Base-by-base conservation (phyloP, 1,140 invertebrate species). In the Phenacoccus solenopsis region DNA sequence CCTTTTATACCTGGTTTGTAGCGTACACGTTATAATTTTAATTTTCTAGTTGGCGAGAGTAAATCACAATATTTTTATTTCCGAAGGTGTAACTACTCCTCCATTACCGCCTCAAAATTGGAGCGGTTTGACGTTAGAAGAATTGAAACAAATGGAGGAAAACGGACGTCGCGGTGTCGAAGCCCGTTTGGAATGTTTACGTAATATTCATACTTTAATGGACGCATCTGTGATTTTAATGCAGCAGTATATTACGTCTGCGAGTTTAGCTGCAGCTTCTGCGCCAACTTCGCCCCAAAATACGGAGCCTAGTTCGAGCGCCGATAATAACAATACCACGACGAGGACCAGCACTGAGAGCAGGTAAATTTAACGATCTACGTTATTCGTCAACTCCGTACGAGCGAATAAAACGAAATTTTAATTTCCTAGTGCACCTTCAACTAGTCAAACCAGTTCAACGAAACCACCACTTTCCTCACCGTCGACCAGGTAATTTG, bases 151-250 rank as follows among this genome's bases (percentile, higher is more conserved):
- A 24, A 88, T 98, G 88, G 97, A 98, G 79, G 93, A 94, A 27
- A 86, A 85, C 25, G 86, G 94, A 74, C 82, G 95, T 73, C 83
- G 87, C 75, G 88, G 93, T 74, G 84, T 98, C 27, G 94, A 98
- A 78, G 93, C 94, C 5, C 83, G 97, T 70, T 87, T 99, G 69
- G 86, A 88, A 78, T 87, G 89, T 76, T 80, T 97, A 25, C 81
- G 86, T 59, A 93, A 96, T 80, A 93, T 97, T 72, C 88, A 91
- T 78, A 81, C 88, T 0, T 84, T 97, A 78, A 77, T 97, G 71
- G 93, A 96, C 80, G 90, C 92, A 22, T 91, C 93, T 49, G 87
- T 92, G 71, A 78, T 92, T 24, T 86, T 95, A 78, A 93, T 96
- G 85, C 87, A 91, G 73, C 93, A 96, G 78, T 96, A 96, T 79